Evolutionary conservation across 2,888 invertebrate species (phyloP).

Genomic region (Nephrotoma guestfalica): DNA sequence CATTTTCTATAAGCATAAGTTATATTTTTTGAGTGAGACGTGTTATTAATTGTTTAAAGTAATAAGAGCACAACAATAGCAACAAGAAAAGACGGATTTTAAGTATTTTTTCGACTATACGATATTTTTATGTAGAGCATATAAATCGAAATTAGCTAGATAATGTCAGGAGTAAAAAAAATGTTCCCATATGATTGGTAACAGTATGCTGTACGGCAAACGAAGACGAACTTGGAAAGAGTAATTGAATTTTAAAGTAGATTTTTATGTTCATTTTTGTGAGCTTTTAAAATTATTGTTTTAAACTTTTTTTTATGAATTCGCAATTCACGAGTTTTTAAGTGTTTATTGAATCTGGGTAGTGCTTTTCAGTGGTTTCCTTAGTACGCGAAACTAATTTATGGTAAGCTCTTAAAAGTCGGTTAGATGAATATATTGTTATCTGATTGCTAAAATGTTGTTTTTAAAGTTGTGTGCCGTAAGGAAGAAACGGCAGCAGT

Average conservation of each 20-base stretch:
- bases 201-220: background rate
- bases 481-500: no score
- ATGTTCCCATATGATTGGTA: background rate
- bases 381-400: no score
- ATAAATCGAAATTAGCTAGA: background rate
- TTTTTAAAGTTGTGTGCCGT: no score
- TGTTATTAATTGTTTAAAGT: background rate
- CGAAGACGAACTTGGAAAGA: background rate
- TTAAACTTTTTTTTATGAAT: no score
- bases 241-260: background rate
- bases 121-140: background rate
- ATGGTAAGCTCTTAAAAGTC: no score
- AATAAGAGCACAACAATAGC: background rate
- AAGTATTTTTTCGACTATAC: background rate
- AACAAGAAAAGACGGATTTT: background rate
- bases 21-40: background rate
- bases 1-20: background rate
- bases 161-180: background rate
- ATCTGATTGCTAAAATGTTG: no score
- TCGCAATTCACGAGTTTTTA: no score
- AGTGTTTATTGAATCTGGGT: no score
- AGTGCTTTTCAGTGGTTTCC: no score
- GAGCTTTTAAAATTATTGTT: background rate
- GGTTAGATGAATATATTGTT: no score
- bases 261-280: background rate